Conservation (phyloP, 2,113 vertebrate genomes). For the Antechinus stuartii region DNA sequence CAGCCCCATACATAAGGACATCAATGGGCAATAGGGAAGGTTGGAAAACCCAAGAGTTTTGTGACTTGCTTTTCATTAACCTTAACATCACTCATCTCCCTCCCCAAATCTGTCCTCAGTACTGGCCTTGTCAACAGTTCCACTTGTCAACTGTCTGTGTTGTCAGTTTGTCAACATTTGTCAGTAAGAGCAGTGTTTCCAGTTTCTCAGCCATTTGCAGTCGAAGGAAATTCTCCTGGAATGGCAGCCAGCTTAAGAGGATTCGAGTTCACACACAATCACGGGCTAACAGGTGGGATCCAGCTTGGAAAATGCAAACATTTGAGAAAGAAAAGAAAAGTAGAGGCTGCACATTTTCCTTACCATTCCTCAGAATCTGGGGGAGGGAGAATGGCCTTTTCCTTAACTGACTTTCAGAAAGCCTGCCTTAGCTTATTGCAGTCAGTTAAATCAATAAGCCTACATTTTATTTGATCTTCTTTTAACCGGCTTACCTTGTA, state of each 20-base stretch:
- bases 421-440: background rate
- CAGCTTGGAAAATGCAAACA: background rate
- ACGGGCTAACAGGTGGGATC: background rate
- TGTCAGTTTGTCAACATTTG: background rate
- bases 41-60: background rate
- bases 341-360: background rate
- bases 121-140: background rate
- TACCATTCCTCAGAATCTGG: background rate
- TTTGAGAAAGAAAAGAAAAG: too few relatives aligned
- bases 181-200: background rate
- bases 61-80: background rate
- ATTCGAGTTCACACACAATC: background rate
- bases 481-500: constrained; percentile 43
- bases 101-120: background rate
- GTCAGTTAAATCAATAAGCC: constrained; percentile 62
- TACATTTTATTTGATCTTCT: constrained; percentile 67
- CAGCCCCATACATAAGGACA: background rate
- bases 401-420: constrained; percentile 46
- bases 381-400: background rate
- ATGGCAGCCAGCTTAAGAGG: background rate
- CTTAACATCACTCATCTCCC: background rate
- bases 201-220: background rate
- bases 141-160: background rate
- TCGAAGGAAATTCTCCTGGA: background rate
- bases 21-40: background rate